Evolutionary conservation across 2,797 vertebrate genomes (phyloP).

Genomic region (Sebastes hubbsi): DNA sequence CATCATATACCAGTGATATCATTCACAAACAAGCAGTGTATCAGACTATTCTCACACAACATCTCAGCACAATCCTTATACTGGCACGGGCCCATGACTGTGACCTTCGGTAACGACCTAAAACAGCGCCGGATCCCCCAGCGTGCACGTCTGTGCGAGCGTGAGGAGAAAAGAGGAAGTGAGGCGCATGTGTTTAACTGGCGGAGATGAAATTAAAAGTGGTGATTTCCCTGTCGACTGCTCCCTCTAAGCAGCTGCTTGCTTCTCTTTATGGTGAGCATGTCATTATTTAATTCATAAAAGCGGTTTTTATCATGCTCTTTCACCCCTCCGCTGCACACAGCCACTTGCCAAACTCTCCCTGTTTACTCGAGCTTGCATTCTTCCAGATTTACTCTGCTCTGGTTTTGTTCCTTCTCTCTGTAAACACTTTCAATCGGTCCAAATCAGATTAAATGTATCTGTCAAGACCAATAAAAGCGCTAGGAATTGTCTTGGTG

Average conservation of each 20-base stretch:
- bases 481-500: neutral
- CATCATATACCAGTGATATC: neutral
- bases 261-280: constrained; percentile 50
- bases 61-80: constrained; percentile 1
- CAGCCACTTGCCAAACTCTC: constrained; percentile 3
- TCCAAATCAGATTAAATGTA: neutral
- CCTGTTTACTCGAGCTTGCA: constrained; percentile 14
- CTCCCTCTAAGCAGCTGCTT: constrained; percentile 63
- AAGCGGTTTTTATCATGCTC: constrained; percentile 14
- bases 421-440: neutral
- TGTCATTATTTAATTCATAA: constrained; percentile 65
- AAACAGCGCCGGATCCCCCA: constrained; percentile 31
- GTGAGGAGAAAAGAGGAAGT: constrained; percentile 30
- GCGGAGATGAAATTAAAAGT: constrained; percentile 73
- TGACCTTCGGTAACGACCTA: constrained; percentile 59
- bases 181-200: constrained; percentile 64
- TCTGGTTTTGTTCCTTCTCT: neutral
- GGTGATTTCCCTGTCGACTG: constrained; percentile 73
- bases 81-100: constrained; percentile 36
- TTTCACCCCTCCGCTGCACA: constrained; percentile 19
- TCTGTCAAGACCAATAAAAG: constrained; percentile 6
- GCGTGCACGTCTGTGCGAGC: constrained; percentile 7
- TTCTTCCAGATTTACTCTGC: neutral
- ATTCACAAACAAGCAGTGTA: neutral
- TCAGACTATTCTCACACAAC: neutral